These are phyloP conservation scores for Grammomys surdaster DNA, from an alignment of 2,113 vertebrate species.

Conservation along the genomic window DNA sequence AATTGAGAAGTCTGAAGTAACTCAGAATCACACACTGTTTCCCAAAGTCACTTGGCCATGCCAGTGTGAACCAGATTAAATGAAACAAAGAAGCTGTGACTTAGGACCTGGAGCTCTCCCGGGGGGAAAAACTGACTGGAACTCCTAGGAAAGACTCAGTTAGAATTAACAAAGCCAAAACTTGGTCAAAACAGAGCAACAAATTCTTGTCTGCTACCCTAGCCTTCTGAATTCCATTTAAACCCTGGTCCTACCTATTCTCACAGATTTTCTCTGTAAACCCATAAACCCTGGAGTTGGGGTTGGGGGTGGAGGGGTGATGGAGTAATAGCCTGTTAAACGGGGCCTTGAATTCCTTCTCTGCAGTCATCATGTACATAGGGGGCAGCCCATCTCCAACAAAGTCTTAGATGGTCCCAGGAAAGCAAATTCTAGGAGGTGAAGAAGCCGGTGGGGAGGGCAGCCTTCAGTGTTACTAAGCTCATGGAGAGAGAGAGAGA, in stretches of 20 bases:
- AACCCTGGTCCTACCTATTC: conserved; percentile 60
- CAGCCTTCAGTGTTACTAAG: not conserved
- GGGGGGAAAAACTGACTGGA: not conserved
- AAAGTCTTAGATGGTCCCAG: conserved; percentile 34
- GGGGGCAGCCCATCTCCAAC: not conserved
- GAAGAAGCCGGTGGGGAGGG: not conserved
- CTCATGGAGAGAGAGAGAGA: not conserved
- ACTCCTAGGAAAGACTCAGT: not conserved
- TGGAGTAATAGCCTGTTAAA: conserved; percentile 75
- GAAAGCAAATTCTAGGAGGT: conserved; percentile 63
- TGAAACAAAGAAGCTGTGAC: not conserved
- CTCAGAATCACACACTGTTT: not conserved
- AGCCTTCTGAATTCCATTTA: conserved; percentile 62
- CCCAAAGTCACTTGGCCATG: not conserved
- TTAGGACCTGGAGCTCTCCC: not conserved
- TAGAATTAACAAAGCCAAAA: conserved; percentile 2
- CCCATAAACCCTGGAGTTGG: conserved; percentile 64
- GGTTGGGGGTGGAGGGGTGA: accelerated
- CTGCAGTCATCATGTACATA: conserved; percentile 7
- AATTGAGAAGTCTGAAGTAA: not conserved
- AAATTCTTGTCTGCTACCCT: conserved; percentile 46
- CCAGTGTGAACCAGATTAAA: not conserved
- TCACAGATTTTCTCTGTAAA: conserved; percentile 72
- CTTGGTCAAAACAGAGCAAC: conserved; percentile 39
- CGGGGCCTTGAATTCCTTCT: conserved; percentile 53